Base-by-base conservation (phyloP, 2,797 vertebrate genomes). In the Sebastes aleutianus region DNA sequence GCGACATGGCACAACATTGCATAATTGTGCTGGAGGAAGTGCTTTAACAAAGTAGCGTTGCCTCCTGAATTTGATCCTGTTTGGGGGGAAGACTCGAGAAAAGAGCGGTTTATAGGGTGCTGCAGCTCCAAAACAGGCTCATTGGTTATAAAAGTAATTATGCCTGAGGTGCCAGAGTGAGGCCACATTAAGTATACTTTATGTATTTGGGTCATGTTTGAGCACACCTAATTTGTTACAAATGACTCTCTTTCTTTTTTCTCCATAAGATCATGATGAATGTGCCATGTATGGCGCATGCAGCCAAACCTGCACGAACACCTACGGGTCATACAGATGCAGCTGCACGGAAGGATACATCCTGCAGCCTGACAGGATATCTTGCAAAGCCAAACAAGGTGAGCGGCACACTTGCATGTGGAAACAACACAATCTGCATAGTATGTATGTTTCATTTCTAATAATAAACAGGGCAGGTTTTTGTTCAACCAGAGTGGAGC, bases 301-400 rank as follows among this genome's bases (percentile, higher is more conserved):
- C 74, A 99, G 98, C 94, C 99, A 99, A 94, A 96, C 88, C 80
- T 99, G 99, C 91, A 84, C 82, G 20, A 99, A 99, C 92, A 98
- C 96, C 29, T 95, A 97, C 1, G 99, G 99, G 83, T 98, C 99
- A 6, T 99, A 97, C 86, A 82, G 91, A 47, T 99, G 99, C 92
- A 96, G 97, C 91, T 99, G 99, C 91, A 95, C 96, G 85, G 97
- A 99, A 29, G 98, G 99, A 79, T 99, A 97, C 69, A 87, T 97
- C 72, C 95, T 99, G 83, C 97, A 99, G 90, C 85, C 96, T 20
- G 96, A 99, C 90, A 96, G 96, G 93, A 97, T 89, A 89, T 97
- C 98, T 79, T 99, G 99, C 96, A 97, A 95, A 94, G 96, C 96
- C 91, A 98, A 97, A 97, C 97, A 93, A 88, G 98, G 99, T 99